A percentile compares a stretch with the other conserved stretches of the same genome.
These are phyloP conservation scores for Diorhabda sublineata DNA, from an alignment of 1,140 invertebrate species.

Conservation along the genomic window DNA sequence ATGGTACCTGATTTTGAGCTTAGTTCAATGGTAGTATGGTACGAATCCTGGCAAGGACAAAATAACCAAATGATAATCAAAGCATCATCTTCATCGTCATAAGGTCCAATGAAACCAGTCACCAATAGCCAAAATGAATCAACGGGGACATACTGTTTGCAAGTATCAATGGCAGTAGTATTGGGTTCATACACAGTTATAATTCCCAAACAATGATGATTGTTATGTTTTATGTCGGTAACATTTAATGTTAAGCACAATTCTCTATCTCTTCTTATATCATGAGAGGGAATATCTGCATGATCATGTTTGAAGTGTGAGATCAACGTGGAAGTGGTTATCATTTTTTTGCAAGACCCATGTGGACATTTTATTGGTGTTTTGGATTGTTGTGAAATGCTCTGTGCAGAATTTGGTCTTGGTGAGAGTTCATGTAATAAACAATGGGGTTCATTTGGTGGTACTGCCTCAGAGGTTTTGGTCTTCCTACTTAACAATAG, in stretches of 20 bases:
- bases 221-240: constrained; percentile 25
- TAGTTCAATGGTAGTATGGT: constrained; percentile 39
- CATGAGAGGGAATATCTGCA: constrained; percentile 31
- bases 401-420: constrained; percentile 2
- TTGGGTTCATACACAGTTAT: constrained; percentile 37
- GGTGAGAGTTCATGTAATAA: background rate
- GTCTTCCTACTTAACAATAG: constrained; percentile 23
- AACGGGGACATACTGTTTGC: constrained; percentile 30
- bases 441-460: too few relatives aligned
- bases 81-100: constrained; percentile 20
- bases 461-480: background rate
- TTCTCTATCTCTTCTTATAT: constrained; percentile 34
- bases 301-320: constrained; percentile 43
- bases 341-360: constrained; percentile 37
- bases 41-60: constrained; percentile 35
- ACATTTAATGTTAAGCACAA: constrained; percentile 30
- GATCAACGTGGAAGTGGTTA: constrained; percentile 39
- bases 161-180: constrained; percentile 27
- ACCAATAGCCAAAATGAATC: constrained; percentile 43
- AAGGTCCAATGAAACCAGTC: constrained; percentile 28
- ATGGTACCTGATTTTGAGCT: constrained; percentile 34
- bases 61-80: constrained; percentile 40
- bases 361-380: constrained; percentile 41
- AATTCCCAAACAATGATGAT: constrained; percentile 32
- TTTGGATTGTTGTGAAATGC: constrained; percentile 23